Evolutionary conservation across 1,140 invertebrate species (phyloP).

Genomic region (Uloborus diversus): DNA sequence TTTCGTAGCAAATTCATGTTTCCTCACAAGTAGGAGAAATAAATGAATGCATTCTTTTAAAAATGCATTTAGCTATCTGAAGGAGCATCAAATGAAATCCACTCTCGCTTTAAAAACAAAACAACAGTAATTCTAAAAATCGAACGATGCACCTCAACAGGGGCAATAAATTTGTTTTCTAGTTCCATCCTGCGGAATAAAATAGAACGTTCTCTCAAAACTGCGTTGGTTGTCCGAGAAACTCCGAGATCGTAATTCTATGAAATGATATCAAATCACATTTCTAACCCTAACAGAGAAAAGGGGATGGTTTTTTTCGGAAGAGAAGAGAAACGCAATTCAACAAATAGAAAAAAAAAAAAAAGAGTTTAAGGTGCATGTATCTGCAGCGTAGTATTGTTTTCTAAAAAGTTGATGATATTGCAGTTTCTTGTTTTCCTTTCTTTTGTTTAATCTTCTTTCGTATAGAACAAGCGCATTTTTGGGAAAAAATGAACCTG

Average conservation of each 20-base stretch:
- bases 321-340: constrained; percentile 11
- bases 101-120: no score
- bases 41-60: no score
- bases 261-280: constrained; percentile 42
- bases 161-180: constrained; percentile 33
- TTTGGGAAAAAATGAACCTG: no score
- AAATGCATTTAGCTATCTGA: no score
- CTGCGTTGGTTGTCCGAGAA: constrained; percentile 19
- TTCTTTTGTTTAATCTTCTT: constrained; percentile 44
- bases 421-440: constrained; percentile 7
- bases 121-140: no score
- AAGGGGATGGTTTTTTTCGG: background rate
- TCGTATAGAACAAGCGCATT: no score
- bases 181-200: no score
- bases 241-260: constrained; percentile 32
- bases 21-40: no score
- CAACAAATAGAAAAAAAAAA: background rate
- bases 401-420: constrained; percentile 38
- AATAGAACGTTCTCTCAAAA: constrained; percentile 2
- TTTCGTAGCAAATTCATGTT: no score
- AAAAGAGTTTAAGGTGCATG: constrained; percentile 8
- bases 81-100: no score
- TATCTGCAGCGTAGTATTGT: background rate
- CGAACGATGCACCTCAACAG: constrained; percentile 16
- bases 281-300: constrained; percentile 12